phyloP scores from a whole-genome alignment of 2,113 vertebrate genomes.

The Harpagus bidentatus region DNA sequence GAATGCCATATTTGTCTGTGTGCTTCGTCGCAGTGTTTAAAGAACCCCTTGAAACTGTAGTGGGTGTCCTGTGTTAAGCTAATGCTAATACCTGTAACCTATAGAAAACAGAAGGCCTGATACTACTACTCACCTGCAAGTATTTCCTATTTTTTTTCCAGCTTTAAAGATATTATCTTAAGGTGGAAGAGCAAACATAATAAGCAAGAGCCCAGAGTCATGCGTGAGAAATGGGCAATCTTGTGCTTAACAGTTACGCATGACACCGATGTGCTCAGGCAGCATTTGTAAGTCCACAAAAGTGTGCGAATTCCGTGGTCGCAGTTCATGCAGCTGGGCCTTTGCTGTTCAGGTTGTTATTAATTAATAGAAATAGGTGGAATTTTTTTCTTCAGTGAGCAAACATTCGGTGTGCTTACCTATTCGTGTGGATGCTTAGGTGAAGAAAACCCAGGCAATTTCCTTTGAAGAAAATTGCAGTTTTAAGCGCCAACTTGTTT shows the following conservation, averaged over 20 bases:
- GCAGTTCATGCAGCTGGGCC: not conserved
- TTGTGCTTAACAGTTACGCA: not conserved
- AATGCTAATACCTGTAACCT: not conserved
- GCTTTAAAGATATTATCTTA: not conserved
- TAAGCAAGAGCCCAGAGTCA: not conserved
- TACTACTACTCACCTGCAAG: not conserved
- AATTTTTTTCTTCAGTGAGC: not conserved
- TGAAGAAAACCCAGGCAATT: not conserved
- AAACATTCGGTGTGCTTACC: not conserved
- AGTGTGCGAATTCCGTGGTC: not conserved
- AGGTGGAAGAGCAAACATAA: not conserved
- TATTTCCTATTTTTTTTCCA: not conserved
- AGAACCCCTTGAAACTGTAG: not conserved
- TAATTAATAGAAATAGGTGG: not conserved
- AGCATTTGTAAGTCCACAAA: not conserved
- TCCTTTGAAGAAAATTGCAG: not conserved
- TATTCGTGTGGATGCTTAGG: not conserved
- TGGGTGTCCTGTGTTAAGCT: not conserved
- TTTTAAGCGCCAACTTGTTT: not conserved
- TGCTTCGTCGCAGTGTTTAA: not conserved
- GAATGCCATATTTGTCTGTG: not conserved
- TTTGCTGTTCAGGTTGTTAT: not conserved
- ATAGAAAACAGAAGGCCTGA: not conserved
- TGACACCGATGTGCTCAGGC: not conserved
- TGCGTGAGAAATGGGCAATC: not conserved